A percentile compares a stretch with the other conserved stretches of the same genome.
These are phyloP conservation scores for Crocidura indochinensis DNA, from an alignment of 2,797 vertebrate genomes.

Conservation along the genomic window DNA sequence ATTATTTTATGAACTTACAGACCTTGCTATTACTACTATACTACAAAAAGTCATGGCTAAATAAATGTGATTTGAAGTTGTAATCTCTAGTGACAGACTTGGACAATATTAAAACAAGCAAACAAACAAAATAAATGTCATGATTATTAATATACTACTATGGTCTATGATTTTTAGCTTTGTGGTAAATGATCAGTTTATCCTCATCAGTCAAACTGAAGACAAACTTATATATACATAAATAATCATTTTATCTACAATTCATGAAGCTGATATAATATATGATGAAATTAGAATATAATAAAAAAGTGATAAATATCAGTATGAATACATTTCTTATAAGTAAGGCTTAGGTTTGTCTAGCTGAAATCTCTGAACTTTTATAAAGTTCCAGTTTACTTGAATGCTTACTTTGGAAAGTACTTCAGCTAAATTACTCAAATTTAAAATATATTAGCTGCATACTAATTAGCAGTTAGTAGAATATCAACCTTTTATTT, in stretches of 20 bases:
- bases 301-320: not conserved
- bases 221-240: slow-evolving; percentile 21
- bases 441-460: slow-evolving; percentile 71
- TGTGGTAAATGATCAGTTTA: not conserved
- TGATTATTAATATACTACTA: not conserved
- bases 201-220: not conserved
- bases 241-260: slow-evolving; percentile 24
- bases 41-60: not conserved
- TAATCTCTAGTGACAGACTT: not conserved
- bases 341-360: not conserved
- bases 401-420: slow-evolving; percentile 70
- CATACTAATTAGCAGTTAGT: slow-evolving; percentile 79
- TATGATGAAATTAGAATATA: not conserved
- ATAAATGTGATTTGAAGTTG: not conserved
- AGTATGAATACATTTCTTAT: slow-evolving; percentile 29
- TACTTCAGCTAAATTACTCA: slow-evolving; percentile 73
- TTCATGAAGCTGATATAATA: slow-evolving; percentile 31
- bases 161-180: not conserved
- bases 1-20: not conserved
- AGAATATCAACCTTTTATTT: slow-evolving; percentile 78
- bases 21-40: not conserved
- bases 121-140: not conserved
- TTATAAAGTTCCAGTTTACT: slow-evolving; percentile 60
- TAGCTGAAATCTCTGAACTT: slow-evolving; percentile 14
- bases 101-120: not conserved